phyloP scores from a whole-genome alignment of 1,140 invertebrate genomes.

The Trachelipus rathkii region DNA sequence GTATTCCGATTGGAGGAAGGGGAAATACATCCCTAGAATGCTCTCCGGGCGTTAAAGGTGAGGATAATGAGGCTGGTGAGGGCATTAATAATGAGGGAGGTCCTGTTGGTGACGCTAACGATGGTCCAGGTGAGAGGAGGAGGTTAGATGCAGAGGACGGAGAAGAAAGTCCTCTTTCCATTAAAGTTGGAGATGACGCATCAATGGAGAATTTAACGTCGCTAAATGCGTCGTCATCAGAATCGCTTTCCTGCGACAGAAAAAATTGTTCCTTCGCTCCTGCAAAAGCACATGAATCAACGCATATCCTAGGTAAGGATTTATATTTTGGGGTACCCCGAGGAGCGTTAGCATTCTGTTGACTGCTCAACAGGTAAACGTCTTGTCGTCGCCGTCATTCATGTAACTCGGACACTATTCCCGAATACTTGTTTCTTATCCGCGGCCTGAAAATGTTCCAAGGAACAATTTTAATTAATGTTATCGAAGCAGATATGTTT shows the following conservation, averaged over 20 bases:
- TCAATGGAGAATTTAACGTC: constrained; percentile 5
- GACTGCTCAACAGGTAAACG: too few species aligned
- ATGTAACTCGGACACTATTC: too few species aligned
- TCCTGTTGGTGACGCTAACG: constrained; percentile 42
- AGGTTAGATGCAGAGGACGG: constrained; percentile 46
- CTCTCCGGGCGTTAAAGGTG: constrained; percentile 39
- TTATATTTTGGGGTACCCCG: too few species aligned
- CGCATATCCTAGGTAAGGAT: too few species aligned
- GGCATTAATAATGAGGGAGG: constrained; percentile 43
- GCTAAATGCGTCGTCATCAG: constrained; percentile 38
- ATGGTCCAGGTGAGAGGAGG: constrained; percentile 41
- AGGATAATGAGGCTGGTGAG: constrained; percentile 42
- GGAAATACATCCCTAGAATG: constrained; percentile 47
- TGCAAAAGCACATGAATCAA: too few species aligned
- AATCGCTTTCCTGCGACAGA: constrained; percentile 45
- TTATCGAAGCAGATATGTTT: too few species aligned
- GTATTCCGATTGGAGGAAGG: constrained; percentile 45
- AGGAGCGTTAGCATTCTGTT: too few species aligned
- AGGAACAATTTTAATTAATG: too few species aligned
- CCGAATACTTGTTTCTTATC: too few species aligned
- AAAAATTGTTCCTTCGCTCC: constrained; percentile 47
- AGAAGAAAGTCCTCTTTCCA: constrained; percentile 33
- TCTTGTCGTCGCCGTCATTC: too few species aligned
- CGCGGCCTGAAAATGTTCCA: too few species aligned
- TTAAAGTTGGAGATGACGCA: constrained; percentile 37